Conservation (phyloP, 2,888 invertebrate genomes). For the Ochropleura leucogaster region DNA sequence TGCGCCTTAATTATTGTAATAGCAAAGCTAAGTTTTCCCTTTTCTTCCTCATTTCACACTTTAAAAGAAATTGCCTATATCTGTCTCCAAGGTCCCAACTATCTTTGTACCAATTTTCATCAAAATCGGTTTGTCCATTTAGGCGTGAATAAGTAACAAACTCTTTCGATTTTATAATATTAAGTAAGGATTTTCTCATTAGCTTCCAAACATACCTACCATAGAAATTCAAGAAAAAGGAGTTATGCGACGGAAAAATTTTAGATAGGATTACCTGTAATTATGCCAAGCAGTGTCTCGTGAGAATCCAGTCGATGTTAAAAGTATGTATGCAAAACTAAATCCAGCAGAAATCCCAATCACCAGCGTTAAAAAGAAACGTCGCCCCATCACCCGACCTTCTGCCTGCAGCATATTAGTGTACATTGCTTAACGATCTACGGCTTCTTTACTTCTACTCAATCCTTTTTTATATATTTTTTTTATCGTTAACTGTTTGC, state of each 20-base stretch:
- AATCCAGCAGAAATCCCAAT: conserved; percentile 94
- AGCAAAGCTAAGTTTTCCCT: no score
- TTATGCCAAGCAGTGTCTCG: conserved; percentile 84
- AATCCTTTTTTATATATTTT: conserved; percentile 41
- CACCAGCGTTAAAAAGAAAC: conserved; percentile 93
- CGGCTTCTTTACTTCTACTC: conserved; percentile 22
- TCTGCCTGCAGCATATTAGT: conserved; percentile 81
- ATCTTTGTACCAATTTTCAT: no score
- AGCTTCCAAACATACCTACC: conserved; percentile 43
- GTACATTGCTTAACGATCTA: conserved; percentile 64
- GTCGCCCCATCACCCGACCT: conserved; percentile 91
- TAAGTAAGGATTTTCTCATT: not conserved
- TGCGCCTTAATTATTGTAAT: no score
- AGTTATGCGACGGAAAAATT: conserved; percentile 70
- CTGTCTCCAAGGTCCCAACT: no score
- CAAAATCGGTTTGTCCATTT: no score
- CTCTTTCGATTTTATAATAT: no score
- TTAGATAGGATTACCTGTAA: conserved; percentile 85
- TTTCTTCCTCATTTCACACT: no score
- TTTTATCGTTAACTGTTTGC: conserved; percentile 35
- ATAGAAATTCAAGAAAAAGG: conserved; percentile 35
- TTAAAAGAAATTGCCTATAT: no score
- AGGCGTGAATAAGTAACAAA: no score
- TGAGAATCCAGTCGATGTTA: conserved; percentile 90
- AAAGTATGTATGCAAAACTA: conserved; percentile 93